phyloP scores from a whole-genome alignment of 2,113 vertebrate genomes.

The Corythornis madagascariensis region DNA sequence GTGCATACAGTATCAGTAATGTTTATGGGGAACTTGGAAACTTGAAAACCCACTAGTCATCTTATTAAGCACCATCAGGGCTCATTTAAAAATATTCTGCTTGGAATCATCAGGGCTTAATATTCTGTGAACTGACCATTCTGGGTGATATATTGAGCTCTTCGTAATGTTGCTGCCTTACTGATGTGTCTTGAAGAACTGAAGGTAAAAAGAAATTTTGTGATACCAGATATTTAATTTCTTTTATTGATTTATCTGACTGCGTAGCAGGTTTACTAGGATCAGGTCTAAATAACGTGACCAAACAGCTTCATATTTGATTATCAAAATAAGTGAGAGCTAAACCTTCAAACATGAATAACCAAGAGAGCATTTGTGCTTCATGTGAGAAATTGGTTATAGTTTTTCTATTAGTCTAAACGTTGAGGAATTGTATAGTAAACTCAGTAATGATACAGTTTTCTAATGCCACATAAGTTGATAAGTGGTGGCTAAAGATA shows the following conservation, averaged over 20 bases:
- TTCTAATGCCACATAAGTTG: not conserved
- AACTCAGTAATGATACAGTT: not conserved
- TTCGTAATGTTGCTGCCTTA: not conserved
- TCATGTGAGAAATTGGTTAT: not conserved
- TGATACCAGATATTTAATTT: slow-evolving; percentile 28
- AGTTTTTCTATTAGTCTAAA: not conserved
- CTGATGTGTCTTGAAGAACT: not conserved
- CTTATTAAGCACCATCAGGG: not conserved
- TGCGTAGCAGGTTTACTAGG: not conserved
- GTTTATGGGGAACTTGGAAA: not conserved
- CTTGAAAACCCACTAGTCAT: not conserved
- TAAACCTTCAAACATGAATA: not conserved
- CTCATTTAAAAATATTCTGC: slow-evolving; percentile 20
- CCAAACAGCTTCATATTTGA: not conserved
- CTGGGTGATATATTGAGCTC: not conserved
- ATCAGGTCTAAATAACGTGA: not conserved
- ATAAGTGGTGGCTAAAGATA: not conserved
- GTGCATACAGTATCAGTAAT: not conserved
- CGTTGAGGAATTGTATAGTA: not conserved
- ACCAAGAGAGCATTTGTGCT: not conserved
- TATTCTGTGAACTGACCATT: not conserved
- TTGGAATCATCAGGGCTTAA: not conserved
- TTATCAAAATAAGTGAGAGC: not conserved
- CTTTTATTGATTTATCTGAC: slow-evolving; percentile 44
- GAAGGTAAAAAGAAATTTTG: not conserved